A percentile compares a stretch with the other conserved stretches of the same genome.
These are phyloP conservation scores for Dipodomys merriami DNA, from an alignment of 2,113 vertebrate genomes.

Conservation along the genomic window DNA sequence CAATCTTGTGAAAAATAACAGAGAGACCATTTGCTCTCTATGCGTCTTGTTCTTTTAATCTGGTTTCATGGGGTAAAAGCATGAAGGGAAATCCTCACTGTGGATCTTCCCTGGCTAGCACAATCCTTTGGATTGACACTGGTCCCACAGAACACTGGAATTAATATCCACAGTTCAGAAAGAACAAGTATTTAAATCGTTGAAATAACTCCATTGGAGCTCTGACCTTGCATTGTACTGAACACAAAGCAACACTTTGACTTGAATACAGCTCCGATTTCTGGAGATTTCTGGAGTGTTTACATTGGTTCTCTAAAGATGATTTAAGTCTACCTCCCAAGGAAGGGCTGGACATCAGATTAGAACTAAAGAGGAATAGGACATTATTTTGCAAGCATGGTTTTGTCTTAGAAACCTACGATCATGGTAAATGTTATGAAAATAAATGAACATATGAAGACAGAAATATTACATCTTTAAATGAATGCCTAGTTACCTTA, in stretches of 20 bases:
- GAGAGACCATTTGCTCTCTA: background rate
- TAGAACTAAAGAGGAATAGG: conserved; percentile 42
- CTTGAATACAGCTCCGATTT: conserved; percentile 5
- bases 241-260: background rate
- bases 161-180: background rate
- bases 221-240: conserved; percentile 7
- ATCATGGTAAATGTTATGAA: conserved; percentile 45
- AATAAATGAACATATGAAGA: conserved; percentile 47
- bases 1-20: background rate
- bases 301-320: conserved; percentile 19
- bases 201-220: background rate
- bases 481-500: conserved; percentile 39
- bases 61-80: background rate
- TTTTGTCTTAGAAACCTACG: conserved; percentile 55
- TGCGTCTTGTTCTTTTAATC: background rate
- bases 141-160: background rate
- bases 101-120: background rate
- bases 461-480: conserved; percentile 29
- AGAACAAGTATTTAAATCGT: background rate
- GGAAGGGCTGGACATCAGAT: conserved; percentile 8
- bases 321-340: conserved; percentile 17
- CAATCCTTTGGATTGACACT: background rate
- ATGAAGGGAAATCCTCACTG: background rate
- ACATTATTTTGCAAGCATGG: conserved; percentile 44
- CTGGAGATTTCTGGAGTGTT: conserved; percentile 35